Evolutionary conservation across 2,113 vertebrate genomes (phyloP).

Genomic region (Phainopepla nitens): DNA sequence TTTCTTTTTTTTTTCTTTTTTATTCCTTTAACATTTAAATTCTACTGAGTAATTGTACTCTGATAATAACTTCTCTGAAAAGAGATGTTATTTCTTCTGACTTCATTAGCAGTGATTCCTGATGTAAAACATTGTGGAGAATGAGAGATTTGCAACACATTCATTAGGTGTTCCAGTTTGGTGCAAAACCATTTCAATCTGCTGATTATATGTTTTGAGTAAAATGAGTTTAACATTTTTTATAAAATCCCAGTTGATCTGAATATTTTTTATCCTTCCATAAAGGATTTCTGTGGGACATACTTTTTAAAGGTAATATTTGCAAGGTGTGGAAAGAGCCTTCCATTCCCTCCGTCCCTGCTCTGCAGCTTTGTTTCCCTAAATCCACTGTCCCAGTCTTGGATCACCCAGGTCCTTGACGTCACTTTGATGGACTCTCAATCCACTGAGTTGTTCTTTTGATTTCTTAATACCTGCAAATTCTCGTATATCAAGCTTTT

Average conservation of each 20-base stretch:
- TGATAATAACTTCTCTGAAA: constrained; percentile 30
- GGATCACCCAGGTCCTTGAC: neutral
- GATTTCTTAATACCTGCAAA: neutral
- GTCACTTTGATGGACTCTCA: neutral
- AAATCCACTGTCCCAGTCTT: neutral
- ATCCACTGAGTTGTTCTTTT: neutral
- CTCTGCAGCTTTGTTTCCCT: neutral
- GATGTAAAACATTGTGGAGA: neutral
- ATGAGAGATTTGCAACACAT: constrained; percentile 24
- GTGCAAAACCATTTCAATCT: neutral
- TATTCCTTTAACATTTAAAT: constrained; percentile 16
- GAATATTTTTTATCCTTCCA: neutral
- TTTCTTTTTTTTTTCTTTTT: neutral
- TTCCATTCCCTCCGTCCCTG: neutral
- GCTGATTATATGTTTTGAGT: constrained; percentile 27
- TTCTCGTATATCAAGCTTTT: neutral
- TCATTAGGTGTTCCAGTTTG: constrained; percentile 38
- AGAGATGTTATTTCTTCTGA: neutral
- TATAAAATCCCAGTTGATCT: neutral
- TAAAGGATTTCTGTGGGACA: neutral
- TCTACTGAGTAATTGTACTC: neutral
- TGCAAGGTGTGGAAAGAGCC: neutral
- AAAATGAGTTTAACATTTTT: neutral
- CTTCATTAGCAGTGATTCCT: constrained; percentile 36
- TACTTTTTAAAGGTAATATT: neutral